Percentiles rank a stretch among this genome's conserved stretches.
Evolutionary conservation across 2,888 invertebrate genomes (phyloP).

Genomic region (Eulithis testata): DNA sequence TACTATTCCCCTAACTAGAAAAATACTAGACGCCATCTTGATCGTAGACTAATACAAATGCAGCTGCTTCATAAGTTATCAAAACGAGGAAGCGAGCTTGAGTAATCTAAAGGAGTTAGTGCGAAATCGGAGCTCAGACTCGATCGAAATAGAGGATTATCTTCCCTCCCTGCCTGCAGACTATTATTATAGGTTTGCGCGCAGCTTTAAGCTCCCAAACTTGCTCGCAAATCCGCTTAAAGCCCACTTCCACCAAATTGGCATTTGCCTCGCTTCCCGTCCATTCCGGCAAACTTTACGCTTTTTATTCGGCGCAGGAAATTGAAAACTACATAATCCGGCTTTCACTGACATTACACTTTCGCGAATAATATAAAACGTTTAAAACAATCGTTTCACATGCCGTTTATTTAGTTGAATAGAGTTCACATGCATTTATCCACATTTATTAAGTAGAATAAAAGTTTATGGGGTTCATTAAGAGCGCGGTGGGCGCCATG

Average conservation of each 20-base stretch:
- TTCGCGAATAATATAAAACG: constrained; percentile 65
- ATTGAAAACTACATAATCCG: constrained; percentile 63
- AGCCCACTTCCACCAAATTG: constrained; percentile 61
- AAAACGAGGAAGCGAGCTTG: constrained; percentile 64
- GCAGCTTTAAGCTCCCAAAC: constrained; percentile 63
- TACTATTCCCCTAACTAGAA: constrained; percentile 82
- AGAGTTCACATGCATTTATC: constrained; percentile 2
- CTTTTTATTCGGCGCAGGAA: constrained; percentile 56
- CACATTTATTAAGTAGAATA: constrained; percentile 47
- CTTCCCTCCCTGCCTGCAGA: constrained; percentile 55
- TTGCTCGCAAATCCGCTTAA: constrained; percentile 71
- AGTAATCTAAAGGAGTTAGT: constrained; percentile 50
- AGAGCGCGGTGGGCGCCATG: constrained; percentile 50
- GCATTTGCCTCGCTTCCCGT: constrained; percentile 46
- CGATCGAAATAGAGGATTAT: constrained; percentile 67
- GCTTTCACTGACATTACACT: constrained; percentile 68
- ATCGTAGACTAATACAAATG: constrained; percentile 56
- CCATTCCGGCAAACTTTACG: constrained; percentile 42
- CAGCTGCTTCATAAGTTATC: constrained; percentile 58
- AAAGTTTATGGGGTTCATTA: constrained; percentile 64
- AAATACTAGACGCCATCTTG: constrained; percentile 81
- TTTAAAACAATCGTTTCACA: constrained; percentile 65
- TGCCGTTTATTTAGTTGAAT: constrained; percentile 55
- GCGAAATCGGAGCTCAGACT: constrained; percentile 52
- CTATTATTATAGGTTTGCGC: constrained; percentile 65